These are phyloP conservation scores for Macrocentrus cingulum DNA, from an alignment of 1,140 invertebrate genomes.

Conservation along the genomic window DNA sequence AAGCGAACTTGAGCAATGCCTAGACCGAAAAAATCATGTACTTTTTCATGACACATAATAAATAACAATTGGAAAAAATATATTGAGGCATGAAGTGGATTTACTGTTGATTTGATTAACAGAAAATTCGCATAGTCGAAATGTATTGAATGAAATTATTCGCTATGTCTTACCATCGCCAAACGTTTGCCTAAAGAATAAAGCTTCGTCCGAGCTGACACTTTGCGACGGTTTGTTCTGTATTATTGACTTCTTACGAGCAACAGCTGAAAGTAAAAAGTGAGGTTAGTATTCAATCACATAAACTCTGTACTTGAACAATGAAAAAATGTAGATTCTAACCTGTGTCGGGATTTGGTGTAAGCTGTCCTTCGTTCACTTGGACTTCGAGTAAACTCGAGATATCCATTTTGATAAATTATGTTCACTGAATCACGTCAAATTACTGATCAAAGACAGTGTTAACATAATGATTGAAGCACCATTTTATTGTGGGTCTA, in stretches of 20 bases:
- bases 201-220: not conserved
- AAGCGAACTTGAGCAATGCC: slow-evolving; percentile 58
- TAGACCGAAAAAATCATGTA: slow-evolving; percentile 34
- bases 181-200: slow-evolving; percentile 1
- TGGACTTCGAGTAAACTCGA: slow-evolving; percentile 54
- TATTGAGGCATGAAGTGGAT: too few relatives aligned
- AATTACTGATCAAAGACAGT: slow-evolving; percentile 34
- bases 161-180: not conserved
- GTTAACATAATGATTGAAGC: too few relatives aligned
- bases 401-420: slow-evolving; percentile 46
- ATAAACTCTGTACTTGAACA: not conserved
- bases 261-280: not conserved
- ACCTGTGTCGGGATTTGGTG: not conserved
- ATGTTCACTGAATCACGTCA: slow-evolving; percentile 28
- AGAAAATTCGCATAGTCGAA: too few relatives aligned
- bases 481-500: slow-evolving; percentile 41
- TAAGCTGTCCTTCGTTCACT: slow-evolving; percentile 45
- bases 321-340: not conserved
- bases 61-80: too few relatives aligned
- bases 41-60: slow-evolving; percentile 23
- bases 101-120: too few relatives aligned
- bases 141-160: too few relatives aligned
- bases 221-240: not conserved
- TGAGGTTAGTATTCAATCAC: not conserved
- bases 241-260: not conserved